phyloP scores from a whole-genome alignment of 1,140 invertebrate genomes.

The Heliconius melpomene region DNA sequence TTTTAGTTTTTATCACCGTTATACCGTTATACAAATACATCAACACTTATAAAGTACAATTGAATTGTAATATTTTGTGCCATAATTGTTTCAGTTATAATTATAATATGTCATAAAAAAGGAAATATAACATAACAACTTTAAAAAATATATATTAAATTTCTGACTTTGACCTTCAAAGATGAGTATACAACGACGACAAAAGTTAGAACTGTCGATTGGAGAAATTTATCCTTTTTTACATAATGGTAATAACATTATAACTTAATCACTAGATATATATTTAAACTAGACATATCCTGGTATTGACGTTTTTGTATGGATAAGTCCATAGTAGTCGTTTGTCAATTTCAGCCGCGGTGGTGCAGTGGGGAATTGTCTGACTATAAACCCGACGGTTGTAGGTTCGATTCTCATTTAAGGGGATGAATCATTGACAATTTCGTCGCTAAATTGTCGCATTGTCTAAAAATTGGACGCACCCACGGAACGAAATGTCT shows the following conservation, averaged over 20 bases:
- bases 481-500: too few relatives aligned
- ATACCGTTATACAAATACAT: neutral
- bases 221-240: neutral
- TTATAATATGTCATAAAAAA: neutral
- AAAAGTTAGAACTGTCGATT: neutral
- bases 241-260: neutral
- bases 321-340: neutral
- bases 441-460: too few relatives aligned
- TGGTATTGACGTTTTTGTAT: neutral
- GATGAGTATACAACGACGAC: neutral
- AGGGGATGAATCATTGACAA: too few relatives aligned
- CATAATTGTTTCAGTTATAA: conserved; percentile 16
- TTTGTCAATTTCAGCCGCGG: neutral
- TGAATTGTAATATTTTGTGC: conserved; percentile 26
- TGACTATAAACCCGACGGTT: too few relatives aligned
- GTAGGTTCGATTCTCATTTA: too few relatives aligned
- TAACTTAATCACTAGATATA: neutral
- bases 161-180: neutral
- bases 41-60: neutral
- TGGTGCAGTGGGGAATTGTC: too few relatives aligned
- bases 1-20: neutral
- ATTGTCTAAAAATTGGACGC: too few relatives aligned
- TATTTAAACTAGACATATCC: neutral
- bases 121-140: neutral
- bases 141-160: too few relatives aligned